phyloP scores from a whole-genome alignment of 2,888 invertebrate species.

The Rhagonycha fulva region DNA sequence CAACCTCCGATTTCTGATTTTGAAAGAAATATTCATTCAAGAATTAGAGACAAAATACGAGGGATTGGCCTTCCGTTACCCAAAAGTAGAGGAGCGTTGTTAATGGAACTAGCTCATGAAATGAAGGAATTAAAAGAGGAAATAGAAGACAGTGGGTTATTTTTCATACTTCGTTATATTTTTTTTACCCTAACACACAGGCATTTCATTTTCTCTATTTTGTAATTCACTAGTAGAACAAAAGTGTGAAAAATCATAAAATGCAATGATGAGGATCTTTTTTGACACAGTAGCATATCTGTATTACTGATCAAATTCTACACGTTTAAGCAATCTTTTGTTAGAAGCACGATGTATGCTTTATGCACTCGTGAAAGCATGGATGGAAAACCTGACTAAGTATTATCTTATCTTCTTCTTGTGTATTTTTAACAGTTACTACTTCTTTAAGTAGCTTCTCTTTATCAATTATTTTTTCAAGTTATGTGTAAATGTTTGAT shows the following conservation, averaged over 20 bases:
- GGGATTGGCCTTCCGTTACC: constrained; percentile 80
- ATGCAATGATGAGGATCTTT: background rate
- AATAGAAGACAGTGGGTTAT: constrained; percentile 69
- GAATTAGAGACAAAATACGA: constrained; percentile 83
- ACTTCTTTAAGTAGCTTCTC: background rate
- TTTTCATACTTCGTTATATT: background rate
- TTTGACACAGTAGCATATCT: background rate
- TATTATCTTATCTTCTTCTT: background rate
- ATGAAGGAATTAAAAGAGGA: constrained; percentile 86
- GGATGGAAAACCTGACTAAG: background rate
- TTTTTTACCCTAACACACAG: background rate
- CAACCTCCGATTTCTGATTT: constrained; percentile 84
- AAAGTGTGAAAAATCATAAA: background rate
- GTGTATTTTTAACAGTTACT: background rate
- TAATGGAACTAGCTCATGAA: constrained; percentile 86
- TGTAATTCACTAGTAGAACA: background rate
- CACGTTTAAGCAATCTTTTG: background rate
- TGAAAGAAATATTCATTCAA: constrained; percentile 82
- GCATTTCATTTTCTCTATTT: background rate
- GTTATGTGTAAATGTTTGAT: background rate
- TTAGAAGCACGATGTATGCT: background rate
- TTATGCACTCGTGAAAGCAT: background rate
- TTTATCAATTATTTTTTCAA: background rate
- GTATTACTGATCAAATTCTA: background rate
- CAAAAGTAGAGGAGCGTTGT: constrained; percentile 81